phyloP scores from a whole-genome alignment of 2,113 vertebrate species.

The Calypte anna region DNA sequence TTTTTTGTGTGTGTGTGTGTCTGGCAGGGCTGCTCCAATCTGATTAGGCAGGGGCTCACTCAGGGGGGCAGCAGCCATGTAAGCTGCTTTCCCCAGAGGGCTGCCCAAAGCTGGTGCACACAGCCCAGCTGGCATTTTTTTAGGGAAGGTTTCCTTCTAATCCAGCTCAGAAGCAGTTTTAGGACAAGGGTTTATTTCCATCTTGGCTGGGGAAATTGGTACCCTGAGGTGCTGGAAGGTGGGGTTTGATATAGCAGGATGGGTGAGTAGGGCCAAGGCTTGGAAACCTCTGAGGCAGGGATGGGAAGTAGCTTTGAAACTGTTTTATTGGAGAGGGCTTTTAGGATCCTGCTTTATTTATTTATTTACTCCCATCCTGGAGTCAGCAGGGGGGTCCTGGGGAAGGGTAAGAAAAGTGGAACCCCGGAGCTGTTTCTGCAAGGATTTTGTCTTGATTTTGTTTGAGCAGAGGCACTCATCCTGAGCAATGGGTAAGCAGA shows the following conservation, averaged over 20 bases:
- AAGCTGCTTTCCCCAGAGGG: background rate
- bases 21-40: background rate
- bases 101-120: background rate
- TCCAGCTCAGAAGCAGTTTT: background rate
- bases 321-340: background rate
- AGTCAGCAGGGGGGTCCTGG: background rate
- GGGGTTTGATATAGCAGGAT: background rate
- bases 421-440: background rate
- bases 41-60: background rate
- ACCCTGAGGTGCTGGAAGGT: background rate
- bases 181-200: background rate
- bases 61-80: fast-evolving
- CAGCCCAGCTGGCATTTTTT: slow-evolving; percentile 28
- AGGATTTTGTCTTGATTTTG: fast-evolving
- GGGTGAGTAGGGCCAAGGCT: fast-evolving
- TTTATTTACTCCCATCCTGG: background rate
- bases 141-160: background rate
- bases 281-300: background rate
- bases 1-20: background rate
- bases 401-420: background rate
- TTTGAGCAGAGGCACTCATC: background rate
- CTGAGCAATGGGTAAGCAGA: background rate
- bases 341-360: background rate
- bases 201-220: background rate
- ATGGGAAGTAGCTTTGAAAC: background rate